These are phyloP conservation scores for Dendrophyllia cribrosa DNA, from an alignment of 64 coral and sea anemone species.

Conservation along the genomic window DNA sequence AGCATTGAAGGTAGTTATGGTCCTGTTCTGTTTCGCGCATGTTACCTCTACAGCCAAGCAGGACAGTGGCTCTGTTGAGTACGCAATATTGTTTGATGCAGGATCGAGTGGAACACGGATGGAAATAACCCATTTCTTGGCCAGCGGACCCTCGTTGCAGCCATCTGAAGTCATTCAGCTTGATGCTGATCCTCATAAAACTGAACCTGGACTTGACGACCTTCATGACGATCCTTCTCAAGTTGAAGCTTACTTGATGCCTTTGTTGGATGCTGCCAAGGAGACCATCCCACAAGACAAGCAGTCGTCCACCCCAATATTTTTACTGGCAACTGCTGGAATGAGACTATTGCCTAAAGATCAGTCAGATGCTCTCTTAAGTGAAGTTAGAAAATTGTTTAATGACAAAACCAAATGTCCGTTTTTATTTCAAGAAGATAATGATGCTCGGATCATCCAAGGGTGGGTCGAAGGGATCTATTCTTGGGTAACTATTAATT, in stretches of 20 bases:
- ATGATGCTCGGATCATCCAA: not conserved
- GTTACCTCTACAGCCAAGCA: not conserved
- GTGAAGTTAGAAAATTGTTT: constrained; percentile 28
- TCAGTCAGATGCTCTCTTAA: constrained; percentile 4
- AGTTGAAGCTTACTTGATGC: constrained; percentile 11
- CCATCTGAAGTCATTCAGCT: not conserved
- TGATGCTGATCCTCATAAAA: not conserved
- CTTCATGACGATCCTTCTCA: not conserved
- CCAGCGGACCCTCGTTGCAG: not conserved
- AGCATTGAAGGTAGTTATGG: not conserved
- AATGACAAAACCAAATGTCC: not conserved
- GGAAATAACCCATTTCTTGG: not conserved
- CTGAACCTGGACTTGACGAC: not conserved
- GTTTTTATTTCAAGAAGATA: constrained; percentile 18
- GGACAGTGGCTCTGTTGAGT: not conserved
- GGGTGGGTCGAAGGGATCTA: constrained; percentile 49
- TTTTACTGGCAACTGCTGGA: constrained; percentile 5
- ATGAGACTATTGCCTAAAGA: constrained; percentile 16
- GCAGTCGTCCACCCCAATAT: not conserved
- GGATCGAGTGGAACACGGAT: constrained; percentile 11
- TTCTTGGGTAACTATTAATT: constrained; percentile 55
- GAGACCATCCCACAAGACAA: constrained; percentile 33
- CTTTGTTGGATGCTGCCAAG: not conserved
- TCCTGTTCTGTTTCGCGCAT: not conserved
- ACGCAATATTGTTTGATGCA: constrained; percentile 3